These are phyloP conservation scores for Platysternon megacephalum DNA, from an alignment of 2,113 vertebrate genomes.

Conservation along the genomic window DNA sequence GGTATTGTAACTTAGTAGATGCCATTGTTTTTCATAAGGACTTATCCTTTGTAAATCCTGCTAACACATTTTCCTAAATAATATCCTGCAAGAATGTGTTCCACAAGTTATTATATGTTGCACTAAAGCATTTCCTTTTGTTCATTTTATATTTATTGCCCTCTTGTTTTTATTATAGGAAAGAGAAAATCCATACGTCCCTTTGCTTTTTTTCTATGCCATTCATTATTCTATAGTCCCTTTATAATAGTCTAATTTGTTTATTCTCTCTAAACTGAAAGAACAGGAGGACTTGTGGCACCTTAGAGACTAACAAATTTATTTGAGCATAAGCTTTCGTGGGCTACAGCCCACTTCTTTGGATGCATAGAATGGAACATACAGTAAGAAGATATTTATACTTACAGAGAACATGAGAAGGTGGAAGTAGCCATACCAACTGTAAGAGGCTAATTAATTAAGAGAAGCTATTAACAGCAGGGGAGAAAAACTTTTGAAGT, in stretches of 20 bases:
- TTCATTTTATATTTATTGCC: neutral
- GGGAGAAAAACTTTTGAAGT: no score
- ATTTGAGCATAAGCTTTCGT: no score
- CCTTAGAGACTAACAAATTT: no score
- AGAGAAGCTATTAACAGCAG: no score
- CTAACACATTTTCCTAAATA: neutral
- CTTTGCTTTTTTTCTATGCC: neutral
- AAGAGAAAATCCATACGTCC: neutral
- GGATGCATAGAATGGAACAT: no score
- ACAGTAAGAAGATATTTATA: no score
- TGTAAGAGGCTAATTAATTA: no score
- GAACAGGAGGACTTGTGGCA: no score
- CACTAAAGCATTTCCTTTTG: neutral
- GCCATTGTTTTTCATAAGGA: neutral
- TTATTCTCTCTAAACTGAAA: neutral
- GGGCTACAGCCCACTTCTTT: no score
- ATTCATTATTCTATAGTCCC: neutral
- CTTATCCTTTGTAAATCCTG: neutral
- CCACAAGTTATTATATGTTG: neutral
- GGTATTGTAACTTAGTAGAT: neutral
- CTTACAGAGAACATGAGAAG: no score
- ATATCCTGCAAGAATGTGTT: neutral
- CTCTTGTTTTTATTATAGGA: neutral
- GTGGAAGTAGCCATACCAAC: no score
- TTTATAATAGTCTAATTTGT: neutral